A percentile compares a stretch with the other conserved stretches of the same genome.
Evolutionary conservation across 2,888 invertebrate genomes (phyloP).

Genomic region (Eupithecia insigniata): DNA sequence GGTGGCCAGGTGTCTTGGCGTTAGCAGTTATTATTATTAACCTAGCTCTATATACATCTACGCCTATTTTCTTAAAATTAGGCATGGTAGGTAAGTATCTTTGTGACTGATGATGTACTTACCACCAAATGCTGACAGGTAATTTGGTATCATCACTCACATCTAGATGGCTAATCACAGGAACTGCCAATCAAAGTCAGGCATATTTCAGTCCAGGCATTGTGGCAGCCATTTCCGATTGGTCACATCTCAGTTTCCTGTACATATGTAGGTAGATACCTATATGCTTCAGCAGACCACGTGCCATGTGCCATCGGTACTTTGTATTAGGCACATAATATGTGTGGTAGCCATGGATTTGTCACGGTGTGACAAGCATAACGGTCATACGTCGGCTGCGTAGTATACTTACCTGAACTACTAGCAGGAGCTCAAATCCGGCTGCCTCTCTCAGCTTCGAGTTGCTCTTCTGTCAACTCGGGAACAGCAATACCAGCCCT

Average conservation of each 20-base stretch:
- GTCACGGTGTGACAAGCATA: conserved; percentile 56
- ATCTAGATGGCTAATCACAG: conserved; percentile 13
- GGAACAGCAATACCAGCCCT: no score
- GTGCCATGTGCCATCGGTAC: not conserved
- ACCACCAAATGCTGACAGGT: not conserved
- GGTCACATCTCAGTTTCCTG: conserved; percentile 59
- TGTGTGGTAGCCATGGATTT: conserved; percentile 24
- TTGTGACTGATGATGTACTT: not conserved
- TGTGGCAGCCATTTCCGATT: conserved; percentile 57
- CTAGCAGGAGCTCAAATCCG: no score
- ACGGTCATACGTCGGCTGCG: conserved; percentile 37
- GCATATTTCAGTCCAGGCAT: conserved; percentile 33
- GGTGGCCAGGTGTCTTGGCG: no score
- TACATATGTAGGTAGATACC: conserved; percentile 54
- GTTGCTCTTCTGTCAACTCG: no score
- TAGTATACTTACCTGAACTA: not conserved
- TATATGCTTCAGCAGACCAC: not conserved
- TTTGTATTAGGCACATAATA: conserved; percentile 4
- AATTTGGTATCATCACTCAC: conserved; percentile 2
- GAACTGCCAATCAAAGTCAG: conserved; percentile 30
- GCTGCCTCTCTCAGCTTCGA: no score
- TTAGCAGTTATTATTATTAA: no score
- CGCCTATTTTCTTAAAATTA: not conserved
- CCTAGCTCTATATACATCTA: not conserved
- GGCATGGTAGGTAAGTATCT: not conserved